Base-by-base conservation (phyloP, 1,140 invertebrate species). In the Pararge aegeria region DNA sequence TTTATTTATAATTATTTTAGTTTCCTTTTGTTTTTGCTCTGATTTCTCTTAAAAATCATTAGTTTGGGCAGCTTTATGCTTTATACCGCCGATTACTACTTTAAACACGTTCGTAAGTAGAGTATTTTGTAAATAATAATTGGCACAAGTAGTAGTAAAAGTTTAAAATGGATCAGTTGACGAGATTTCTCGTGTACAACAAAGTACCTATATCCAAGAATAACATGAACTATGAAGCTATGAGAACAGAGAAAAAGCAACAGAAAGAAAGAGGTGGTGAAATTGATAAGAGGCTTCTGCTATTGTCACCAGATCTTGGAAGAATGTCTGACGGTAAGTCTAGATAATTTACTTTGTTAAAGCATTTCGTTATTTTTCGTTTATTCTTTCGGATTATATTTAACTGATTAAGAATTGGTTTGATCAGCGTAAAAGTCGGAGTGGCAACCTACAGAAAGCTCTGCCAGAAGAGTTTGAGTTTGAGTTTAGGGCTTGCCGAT, bases 131-230 rank as follows among this genome's bases (percentile, higher is more conserved):
- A 53, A 37, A 53, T 53, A 53, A 24, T 12, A 49, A 29, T 16
- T 9, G 16, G 21, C 46, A 49, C 46, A 3, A 27, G 30, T 34
- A 30, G 5, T 13, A 27, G 46, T 49, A 27, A 49, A 49, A 27
- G 5, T 5, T 42, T 34, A 56, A 58, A 65, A 80, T 84, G 73
- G 84, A 87, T 58, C 76, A 78, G 18, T 60, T 87, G 55, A 83
- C 78, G 27, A 85, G 79, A 48, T 87, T 73, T 52, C 48, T 87
- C 49, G 74, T 87, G 30, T 87, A 87, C 52, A 87, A 87, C 44
- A 79, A 76, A 74, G 83, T 72, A 6, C 84, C 84, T 5, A 71
- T 67, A 48, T 72, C 63, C 15, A 66, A 65, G 10, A 68, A 74
- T 16, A 73, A 44, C 49, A 75, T 87, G 70, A 82, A 80, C 52